Evolutionary conservation across 1,140 invertebrate species (phyloP).

Genomic region (Cyphomyrmex costatus): DNA sequence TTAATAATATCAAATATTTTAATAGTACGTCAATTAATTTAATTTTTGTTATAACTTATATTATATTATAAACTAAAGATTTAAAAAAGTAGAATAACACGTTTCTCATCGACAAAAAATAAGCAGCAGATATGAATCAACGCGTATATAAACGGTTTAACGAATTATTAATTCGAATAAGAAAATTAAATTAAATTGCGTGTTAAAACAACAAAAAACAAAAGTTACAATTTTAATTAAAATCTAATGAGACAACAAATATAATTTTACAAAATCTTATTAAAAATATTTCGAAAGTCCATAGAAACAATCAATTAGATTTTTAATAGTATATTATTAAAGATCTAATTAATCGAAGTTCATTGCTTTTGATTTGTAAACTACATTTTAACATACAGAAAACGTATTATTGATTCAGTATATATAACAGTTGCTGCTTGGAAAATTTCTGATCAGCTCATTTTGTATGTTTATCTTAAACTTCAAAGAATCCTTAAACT

Average conservation of each 20-base stretch:
- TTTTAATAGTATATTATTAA: too few species aligned
- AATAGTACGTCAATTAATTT: neutral
- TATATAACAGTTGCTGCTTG: constrained; percentile 10
- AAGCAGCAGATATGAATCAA: neutral
- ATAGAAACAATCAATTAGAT: too few species aligned
- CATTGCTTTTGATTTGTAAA: neutral
- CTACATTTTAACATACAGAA: too few species aligned
- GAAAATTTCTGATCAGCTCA: constrained; percentile 23
- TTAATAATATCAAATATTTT: neutral
- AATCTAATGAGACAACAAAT: too few species aligned
- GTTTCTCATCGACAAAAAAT: neutral
- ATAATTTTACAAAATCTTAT: too few species aligned
- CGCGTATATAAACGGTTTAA: neutral
- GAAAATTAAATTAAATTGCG: neutral
- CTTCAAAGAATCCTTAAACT: constrained; percentile 21
- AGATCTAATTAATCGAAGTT: neutral
- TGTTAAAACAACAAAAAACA: neutral
- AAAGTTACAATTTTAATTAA: neutral
- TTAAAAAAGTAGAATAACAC: neutral
- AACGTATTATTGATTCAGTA: constrained; percentile 33
- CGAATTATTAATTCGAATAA: neutral
- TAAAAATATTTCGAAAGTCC: too few species aligned
- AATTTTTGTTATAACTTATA: constrained; percentile 21
- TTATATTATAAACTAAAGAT: neutral
- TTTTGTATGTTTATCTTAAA: neutral